Conservation (phyloP, 1,140 invertebrate species). For the Drosophila pachea region DNA sequence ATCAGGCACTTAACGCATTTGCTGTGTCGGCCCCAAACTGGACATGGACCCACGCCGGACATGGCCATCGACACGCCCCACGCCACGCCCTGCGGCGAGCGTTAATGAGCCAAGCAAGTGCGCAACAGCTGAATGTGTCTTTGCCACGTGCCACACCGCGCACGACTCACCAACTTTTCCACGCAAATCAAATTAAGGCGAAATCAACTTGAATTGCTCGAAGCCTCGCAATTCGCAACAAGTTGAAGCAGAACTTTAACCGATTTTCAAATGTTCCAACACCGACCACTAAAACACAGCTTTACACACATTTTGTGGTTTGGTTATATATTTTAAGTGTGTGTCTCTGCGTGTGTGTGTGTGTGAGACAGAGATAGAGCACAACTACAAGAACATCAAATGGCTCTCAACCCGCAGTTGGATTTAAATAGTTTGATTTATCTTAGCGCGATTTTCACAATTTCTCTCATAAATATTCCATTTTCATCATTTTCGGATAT, state of each 20-base stretch:
- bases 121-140: constrained; percentile 56
- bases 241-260: not conserved
- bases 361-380: constrained; percentile 5
- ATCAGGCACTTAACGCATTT: constrained; percentile 71
- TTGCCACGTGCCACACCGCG: constrained; percentile 14
- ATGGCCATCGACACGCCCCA: not conserved
- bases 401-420: constrained; percentile 22
- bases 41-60: not conserved
- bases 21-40: constrained; percentile 18
- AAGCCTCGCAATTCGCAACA: not conserved
- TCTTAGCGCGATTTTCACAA: constrained; percentile 29
- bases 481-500: not conserved
- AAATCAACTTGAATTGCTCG: not conserved
- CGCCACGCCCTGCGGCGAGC: constrained; percentile 5
- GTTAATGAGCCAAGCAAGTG: constrained; percentile 66
- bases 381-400: constrained; percentile 22
- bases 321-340: constrained; percentile 36
- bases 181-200: not conserved
- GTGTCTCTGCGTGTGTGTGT: not conserved
- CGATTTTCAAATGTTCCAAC: no score
- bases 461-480: constrained; percentile 18
- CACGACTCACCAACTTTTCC: not conserved
- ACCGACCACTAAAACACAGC: constrained; percentile 17
- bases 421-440: constrained; percentile 23
- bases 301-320: constrained; percentile 22